Percentiles rank a stretch among this genome's conserved stretches.
Evolutionary conservation across 2,888 invertebrate species (phyloP).

Genomic region (Lottia gigantea): DNA sequence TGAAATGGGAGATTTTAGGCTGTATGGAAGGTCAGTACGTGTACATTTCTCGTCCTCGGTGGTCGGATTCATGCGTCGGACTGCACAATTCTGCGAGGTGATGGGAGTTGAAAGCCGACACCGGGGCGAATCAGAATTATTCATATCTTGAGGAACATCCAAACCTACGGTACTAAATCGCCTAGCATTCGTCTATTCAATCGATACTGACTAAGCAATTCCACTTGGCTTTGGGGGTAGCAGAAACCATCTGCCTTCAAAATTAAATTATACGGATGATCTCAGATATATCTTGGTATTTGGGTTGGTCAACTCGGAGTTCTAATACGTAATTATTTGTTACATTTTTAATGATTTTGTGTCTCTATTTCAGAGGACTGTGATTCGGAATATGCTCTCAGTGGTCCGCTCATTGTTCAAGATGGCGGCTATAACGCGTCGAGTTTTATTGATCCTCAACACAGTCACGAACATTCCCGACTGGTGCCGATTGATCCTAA

Average conservation of each 20-base stretch:
- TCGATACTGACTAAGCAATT: too few relatives aligned
- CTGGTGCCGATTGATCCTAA: constrained; percentile 32
- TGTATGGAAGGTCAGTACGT: constrained; percentile 46
- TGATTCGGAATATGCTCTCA: constrained; percentile 47
- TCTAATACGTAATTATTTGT: background rate
- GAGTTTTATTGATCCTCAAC: constrained; percentile 30
- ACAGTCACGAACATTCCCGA: constrained; percentile 38
- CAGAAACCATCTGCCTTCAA: too few relatives aligned
- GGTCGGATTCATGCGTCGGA: too few relatives aligned
- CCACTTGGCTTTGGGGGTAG: too few relatives aligned
- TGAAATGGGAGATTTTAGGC: constrained; percentile 51
- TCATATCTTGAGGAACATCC: too few relatives aligned
- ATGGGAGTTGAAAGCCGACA: background rate
- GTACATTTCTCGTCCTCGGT: too few relatives aligned
- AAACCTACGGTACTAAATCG: too few relatives aligned
- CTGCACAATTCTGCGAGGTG: too few relatives aligned
- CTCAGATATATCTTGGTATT: background rate
- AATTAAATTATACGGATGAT: too few relatives aligned
- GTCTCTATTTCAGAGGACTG: constrained; percentile 39
- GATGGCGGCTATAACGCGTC: constrained; percentile 40
- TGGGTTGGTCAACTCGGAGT: background rate
- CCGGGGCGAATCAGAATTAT: too few relatives aligned
- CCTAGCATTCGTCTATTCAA: too few relatives aligned
- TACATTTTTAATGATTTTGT: background rate
- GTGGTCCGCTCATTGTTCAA: constrained; percentile 48